Conservation (phyloP, 2,888 invertebrate genomes). For the Synanthedon vespiformis region DNA sequence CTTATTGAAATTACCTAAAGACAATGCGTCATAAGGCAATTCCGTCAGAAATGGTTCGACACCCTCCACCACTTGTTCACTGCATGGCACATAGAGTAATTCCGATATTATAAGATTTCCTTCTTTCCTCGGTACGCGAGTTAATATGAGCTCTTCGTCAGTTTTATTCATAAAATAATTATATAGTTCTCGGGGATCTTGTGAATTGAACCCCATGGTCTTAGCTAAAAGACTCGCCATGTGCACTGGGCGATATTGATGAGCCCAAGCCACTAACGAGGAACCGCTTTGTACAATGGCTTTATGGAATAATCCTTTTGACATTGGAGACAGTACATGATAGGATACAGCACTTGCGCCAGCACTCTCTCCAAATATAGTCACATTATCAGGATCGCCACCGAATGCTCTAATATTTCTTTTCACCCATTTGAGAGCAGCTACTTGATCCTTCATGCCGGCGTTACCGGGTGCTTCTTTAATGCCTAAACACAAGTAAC, state of each 20-base stretch:
- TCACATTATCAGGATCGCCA: conserved; percentile 43
- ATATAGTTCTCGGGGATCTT: conserved; percentile 36
- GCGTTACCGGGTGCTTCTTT: conserved; percentile 53
- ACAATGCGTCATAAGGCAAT: conserved; percentile 28
- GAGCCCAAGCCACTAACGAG: conserved; percentile 35
- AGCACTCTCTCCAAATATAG: conserved; percentile 54
- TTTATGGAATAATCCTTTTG: conserved; percentile 48
- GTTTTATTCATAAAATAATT: conserved; percentile 34
- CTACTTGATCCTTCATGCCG: conserved; percentile 47
- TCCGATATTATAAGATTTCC: conserved; percentile 34
- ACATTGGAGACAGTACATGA: conserved; percentile 45
- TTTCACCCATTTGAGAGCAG: conserved; percentile 43
- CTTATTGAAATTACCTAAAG: conserved; percentile 35
- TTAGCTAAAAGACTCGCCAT: conserved; percentile 41
- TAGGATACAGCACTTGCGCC: conserved; percentile 44
- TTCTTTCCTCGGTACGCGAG: conserved; percentile 16
- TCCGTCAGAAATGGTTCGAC: conserved; percentile 45
- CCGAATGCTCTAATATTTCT: conserved; percentile 41
- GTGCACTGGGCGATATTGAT: conserved; percentile 39
- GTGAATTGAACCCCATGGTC: conserved; percentile 29
- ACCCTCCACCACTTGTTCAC: conserved; percentile 36
- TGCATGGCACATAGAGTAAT: conserved; percentile 39
- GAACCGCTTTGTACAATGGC: conserved; percentile 54
- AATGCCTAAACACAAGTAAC: conserved; percentile 40
- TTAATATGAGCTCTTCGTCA: conserved; percentile 29